phyloP scores from a whole-genome alignment of 2,888 invertebrate species.

The Metalampra italica region DNA sequence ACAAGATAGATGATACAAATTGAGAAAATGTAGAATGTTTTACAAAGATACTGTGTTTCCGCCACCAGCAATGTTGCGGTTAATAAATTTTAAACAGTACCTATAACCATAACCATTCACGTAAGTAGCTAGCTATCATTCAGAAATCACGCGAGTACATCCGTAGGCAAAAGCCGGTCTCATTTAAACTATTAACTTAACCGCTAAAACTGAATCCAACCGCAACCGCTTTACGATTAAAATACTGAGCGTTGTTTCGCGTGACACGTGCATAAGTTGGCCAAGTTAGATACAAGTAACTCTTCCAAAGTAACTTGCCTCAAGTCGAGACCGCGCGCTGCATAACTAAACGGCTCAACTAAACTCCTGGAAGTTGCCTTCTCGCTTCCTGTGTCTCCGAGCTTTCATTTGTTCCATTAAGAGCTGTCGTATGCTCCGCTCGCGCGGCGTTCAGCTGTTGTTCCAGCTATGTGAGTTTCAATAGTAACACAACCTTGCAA shows the following conservation, averaged over 20 bases:
- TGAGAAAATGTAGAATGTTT: too few species aligned
- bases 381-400: slow-evolving; percentile 37
- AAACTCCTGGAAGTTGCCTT: slow-evolving; percentile 46
- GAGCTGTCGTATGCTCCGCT: slow-evolving; percentile 16
- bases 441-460: not conserved
- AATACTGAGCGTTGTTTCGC: slow-evolving; percentile 33
- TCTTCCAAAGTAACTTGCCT: slow-evolving; percentile 27
- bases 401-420: slow-evolving; percentile 46
- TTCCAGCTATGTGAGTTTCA: slow-evolving; percentile 1
- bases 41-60: too few species aligned
- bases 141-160: not conserved
- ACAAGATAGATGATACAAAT: not conserved
- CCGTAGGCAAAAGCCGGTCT: too few species aligned
- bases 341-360: slow-evolving; percentile 45
- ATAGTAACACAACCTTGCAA: slow-evolving; percentile 1
- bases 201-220: not conserved
- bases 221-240: slow-evolving; percentile 28
- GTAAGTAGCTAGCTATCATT: too few species aligned
- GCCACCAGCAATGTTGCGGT: too few species aligned
- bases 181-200: not conserved
- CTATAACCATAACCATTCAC: too few species aligned
- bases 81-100: too few species aligned
- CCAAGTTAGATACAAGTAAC: slow-evolving; percentile 27
- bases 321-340: slow-evolving; percentile 28
- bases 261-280: slow-evolving; percentile 44